These are phyloP conservation scores for Mesorhabditis spiculigera DNA, from an alignment of 2,888 invertebrate genomes.

Conservation along the genomic window DNA sequence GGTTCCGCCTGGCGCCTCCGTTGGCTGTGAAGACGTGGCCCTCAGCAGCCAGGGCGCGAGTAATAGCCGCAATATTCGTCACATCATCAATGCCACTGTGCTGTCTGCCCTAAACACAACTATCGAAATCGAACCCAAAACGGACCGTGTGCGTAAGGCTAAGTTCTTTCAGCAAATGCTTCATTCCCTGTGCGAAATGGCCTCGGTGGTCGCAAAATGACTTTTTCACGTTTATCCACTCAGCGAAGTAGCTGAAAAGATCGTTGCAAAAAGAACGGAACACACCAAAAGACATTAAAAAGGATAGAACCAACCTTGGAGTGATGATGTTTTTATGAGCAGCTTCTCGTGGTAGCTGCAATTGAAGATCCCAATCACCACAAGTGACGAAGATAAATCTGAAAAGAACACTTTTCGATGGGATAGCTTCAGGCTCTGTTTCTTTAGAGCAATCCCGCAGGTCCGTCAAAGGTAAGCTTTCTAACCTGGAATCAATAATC, in stretches of 20 bases:
- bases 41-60: constrained; percentile 50
- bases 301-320: constrained; percentile 46
- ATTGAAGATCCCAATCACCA: constrained; percentile 65
- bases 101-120: constrained; percentile 57
- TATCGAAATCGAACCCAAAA: background rate
- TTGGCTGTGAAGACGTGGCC: constrained; percentile 8
- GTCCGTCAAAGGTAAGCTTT: background rate
- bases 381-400: constrained; percentile 65
- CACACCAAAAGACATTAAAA: background rate
- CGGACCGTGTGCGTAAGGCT: constrained; percentile 50
- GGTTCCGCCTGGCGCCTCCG: background rate
- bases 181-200: constrained; percentile 60
- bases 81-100: constrained; percentile 64
- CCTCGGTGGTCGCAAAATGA: constrained; percentile 55
- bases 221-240: constrained; percentile 67
- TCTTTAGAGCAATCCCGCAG: too few species aligned
- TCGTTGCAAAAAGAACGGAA: background rate
- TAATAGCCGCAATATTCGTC: constrained; percentile 59
- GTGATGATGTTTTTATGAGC: constrained; percentile 40
- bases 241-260: constrained; percentile 56
- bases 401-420: background rate
- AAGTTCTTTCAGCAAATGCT: constrained; percentile 43
- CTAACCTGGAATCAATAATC: constrained; percentile 10
- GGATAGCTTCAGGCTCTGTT: too few species aligned
- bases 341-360: constrained; percentile 17